phyloP scores from a whole-genome alignment of 2,888 invertebrate genomes.

The Brachypalpus laphriformis region DNA sequence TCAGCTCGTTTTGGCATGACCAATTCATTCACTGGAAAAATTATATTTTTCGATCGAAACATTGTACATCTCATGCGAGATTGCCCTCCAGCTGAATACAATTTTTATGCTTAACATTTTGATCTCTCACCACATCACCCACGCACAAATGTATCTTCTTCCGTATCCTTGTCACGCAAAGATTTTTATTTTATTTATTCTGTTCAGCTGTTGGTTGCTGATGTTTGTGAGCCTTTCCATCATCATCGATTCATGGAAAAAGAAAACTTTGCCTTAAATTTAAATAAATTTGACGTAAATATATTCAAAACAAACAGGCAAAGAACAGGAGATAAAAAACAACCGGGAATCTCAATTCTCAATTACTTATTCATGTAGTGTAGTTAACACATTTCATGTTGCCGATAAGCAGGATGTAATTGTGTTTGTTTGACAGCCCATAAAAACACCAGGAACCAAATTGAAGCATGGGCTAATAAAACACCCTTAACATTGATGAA shows the following conservation, averaged over 20 bases:
- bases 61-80: not conserved
- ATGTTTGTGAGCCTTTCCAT: not conserved
- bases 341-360: not conserved
- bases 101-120: not conserved
- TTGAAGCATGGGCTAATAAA: constrained; percentile 19
- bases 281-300: constrained; percentile 20
- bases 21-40: not conserved
- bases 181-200: not conserved
- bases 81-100: not conserved
- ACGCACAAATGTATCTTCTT: not conserved
- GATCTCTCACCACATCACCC: not conserved
- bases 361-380: constrained; percentile 24
- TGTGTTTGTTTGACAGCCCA: constrained; percentile 22
- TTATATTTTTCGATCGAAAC: not conserved
- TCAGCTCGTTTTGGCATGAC: not conserved
- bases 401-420: constrained; percentile 19
- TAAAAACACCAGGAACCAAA: constrained; percentile 12
- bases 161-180: constrained; percentile 12
- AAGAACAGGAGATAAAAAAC: not conserved
- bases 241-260: constrained; percentile 2
- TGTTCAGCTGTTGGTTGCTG: not conserved
- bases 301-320: not conserved
- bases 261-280: not conserved
- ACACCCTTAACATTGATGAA: constrained; percentile 12
- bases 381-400: constrained; percentile 45